Evolutionary conservation across 2,888 invertebrate species (phyloP), one percentile per base, ranked within the genome.

Genomic region (Tholera decimalis): DNA sequence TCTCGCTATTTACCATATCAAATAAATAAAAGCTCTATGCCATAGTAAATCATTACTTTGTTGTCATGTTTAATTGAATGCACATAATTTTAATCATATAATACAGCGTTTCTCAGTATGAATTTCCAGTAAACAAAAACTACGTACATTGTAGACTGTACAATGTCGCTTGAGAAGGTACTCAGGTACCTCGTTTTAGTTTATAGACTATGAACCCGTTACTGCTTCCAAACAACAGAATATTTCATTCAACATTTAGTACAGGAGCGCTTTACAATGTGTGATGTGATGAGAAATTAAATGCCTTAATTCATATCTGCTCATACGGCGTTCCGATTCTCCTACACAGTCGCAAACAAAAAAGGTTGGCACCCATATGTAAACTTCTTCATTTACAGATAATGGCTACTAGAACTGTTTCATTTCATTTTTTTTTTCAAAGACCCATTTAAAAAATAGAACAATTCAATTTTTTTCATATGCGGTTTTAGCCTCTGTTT

Each of bases 131-230:
- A 26, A 2, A 50, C 47, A 20, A 20, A 50, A 39, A 41, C 28
- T 18, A 26, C 24, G 26, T 18, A 47, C 44, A 26, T n/a, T n/a
- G n/a, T n/a, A n/a, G n/a, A 15, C 13, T 30, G 24, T 44, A 74
- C 49, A 58, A 33, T 35, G 37, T 66, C 50, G n/a, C 39, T 24
- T n/a, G 11, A 26, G 24, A 7, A 37, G 30, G 26, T n/a, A 41
- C 49, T 49, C 11, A n/a, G 24, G 28, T 65, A n/a, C 30, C 18
- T 33, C 39, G 18, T 24, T 28, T n/a, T 30, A 43, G 41, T 54
- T 65, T 54, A 44, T 9, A 7, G 49, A 7, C 35, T n/a, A 50
- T 66, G 28, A 58, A 39, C 24, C 18, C 15, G 44, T 11, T 54
- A 39, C 44, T 35, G 22, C 35, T 18, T 49, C n/a, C n/a, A n/a